Evolutionary conservation across 2,888 invertebrate species (phyloP).

Genomic region (Platycheirus rosarum): DNA sequence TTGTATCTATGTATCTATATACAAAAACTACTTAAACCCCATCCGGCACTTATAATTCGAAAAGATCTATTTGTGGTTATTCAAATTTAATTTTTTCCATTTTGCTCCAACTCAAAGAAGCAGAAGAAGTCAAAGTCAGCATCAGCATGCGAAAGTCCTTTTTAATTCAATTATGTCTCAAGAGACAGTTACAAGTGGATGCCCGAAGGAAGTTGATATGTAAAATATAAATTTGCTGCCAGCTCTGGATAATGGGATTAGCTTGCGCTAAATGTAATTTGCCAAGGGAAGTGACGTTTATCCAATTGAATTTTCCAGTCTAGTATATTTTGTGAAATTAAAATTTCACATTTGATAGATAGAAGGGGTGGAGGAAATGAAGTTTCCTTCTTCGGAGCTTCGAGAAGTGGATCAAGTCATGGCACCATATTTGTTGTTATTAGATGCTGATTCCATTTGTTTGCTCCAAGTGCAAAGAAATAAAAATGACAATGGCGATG

Average conservation of each 20-base stretch:
- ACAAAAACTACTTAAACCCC: slow-evolving; percentile 42
- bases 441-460: not conserved
- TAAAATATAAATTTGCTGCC: not conserved
- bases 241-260: slow-evolving; percentile 29
- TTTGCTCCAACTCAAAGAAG: not conserved
- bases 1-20: slow-evolving; percentile 7
- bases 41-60: slow-evolving; percentile 45
- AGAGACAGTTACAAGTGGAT: slow-evolving; percentile 33
- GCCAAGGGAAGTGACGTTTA: slow-evolving; percentile 24
- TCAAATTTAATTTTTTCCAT: slow-evolving; percentile 11
- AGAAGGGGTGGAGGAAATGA: slow-evolving; percentile 5
- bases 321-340: slow-evolving; percentile 44
- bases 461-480: slow-evolving; percentile 14
- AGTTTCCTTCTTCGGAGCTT: slow-evolving; percentile 8
- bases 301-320: slow-evolving; percentile 37
- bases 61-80: slow-evolving; percentile 19
- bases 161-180: slow-evolving; percentile 55
- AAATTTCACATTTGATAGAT: slow-evolving; percentile 31
- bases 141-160: slow-evolving; percentile 44
- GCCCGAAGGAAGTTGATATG: slow-evolving; percentile 22
- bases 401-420: slow-evolving; percentile 8
- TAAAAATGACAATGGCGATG: slow-evolving; percentile 7
- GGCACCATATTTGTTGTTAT: slow-evolving; percentile 4
- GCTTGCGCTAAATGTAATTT: slow-evolving; percentile 43
- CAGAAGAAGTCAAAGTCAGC: slow-evolving; percentile 2